These are phyloP conservation scores for Shargacucullia verbasci DNA, from an alignment of 2,888 invertebrate genomes.

Conservation along the genomic window DNA sequence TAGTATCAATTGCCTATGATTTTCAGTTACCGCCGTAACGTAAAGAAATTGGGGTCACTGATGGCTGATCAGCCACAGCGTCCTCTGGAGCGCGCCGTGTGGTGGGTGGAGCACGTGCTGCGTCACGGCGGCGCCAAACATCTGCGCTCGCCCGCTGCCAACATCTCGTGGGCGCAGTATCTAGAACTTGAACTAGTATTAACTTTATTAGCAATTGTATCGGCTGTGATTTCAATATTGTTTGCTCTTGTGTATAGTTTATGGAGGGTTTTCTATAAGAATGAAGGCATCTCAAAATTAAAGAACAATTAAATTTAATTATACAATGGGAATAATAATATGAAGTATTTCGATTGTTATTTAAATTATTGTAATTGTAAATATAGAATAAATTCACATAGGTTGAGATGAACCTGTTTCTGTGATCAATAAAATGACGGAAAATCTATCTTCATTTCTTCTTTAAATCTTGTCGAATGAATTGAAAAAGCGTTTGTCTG, in stretches of 20 bases:
- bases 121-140: constrained; percentile 35
- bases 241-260: constrained; percentile 4
- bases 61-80: constrained; percentile 21
- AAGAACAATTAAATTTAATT: too few relatives aligned
- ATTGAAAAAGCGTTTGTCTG: too few relatives aligned
- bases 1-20: neutral
- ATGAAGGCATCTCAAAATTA: too few relatives aligned
- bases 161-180: constrained; percentile 33
- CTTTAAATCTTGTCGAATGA: too few relatives aligned
- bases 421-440: too few relatives aligned
- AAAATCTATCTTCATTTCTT: too few relatives aligned
- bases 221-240: neutral
- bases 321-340: too few relatives aligned
- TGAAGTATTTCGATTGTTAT: too few relatives aligned
- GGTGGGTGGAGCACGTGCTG: constrained; percentile 39
- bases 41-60: constrained; percentile 14
- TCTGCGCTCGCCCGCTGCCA: constrained; percentile 28
- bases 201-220: neutral
- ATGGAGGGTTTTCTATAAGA: constrained; percentile 8
- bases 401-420: too few relatives aligned
- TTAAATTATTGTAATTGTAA: too few relatives aligned
- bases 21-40: constrained; percentile 24
- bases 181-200: constrained; percentile 28
- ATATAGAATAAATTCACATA: too few relatives aligned
- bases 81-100: constrained; percentile 29